Evolutionary conservation across 2,888 invertebrate genomes (phyloP).

Genomic region (Eumerus sabulonum): DNA sequence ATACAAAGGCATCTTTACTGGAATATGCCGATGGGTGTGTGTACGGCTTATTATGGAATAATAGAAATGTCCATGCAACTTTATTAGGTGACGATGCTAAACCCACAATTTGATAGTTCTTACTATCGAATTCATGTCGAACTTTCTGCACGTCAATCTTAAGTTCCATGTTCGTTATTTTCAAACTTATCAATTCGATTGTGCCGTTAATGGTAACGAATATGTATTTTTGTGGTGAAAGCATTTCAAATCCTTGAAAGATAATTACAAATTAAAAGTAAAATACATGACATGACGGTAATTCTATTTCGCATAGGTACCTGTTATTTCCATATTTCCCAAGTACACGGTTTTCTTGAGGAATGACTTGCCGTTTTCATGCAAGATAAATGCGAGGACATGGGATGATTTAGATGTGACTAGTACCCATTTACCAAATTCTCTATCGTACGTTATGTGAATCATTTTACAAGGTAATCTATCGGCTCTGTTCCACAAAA

Average conservation of each 20-base stretch:
- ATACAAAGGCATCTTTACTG: constrained; percentile 61
- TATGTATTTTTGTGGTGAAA: constrained; percentile 70
- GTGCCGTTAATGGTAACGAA: constrained; percentile 71
- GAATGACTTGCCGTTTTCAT: constrained; percentile 30
- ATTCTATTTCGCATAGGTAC: constrained; percentile 34
- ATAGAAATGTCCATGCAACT: constrained; percentile 71
- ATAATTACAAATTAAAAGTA: no score
- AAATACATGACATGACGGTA: no score
- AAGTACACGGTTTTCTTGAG: constrained; percentile 70
- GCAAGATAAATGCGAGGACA: constrained; percentile 73
- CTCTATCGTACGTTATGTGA: constrained; percentile 64
- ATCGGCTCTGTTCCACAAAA: constrained; percentile 74
- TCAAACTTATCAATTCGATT: constrained; percentile 70
- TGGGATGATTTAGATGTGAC: constrained; percentile 74
- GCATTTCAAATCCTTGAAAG: constrained; percentile 72
- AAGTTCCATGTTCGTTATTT: constrained; percentile 45
- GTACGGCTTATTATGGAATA: constrained; percentile 72
- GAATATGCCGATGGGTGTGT: constrained; percentile 54
- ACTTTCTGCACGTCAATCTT: constrained; percentile 49
- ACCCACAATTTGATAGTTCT: constrained; percentile 73
- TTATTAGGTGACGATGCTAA: constrained; percentile 71
- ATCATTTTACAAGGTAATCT: constrained; percentile 72
- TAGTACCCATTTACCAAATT: constrained; percentile 70
- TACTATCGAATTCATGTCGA: constrained; percentile 68
- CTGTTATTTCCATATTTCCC: constrained; percentile 74